Evolutionary conservation across 2,888 invertebrate genomes (phyloP).

Genomic region (Dorcus parallelipipedus): DNA sequence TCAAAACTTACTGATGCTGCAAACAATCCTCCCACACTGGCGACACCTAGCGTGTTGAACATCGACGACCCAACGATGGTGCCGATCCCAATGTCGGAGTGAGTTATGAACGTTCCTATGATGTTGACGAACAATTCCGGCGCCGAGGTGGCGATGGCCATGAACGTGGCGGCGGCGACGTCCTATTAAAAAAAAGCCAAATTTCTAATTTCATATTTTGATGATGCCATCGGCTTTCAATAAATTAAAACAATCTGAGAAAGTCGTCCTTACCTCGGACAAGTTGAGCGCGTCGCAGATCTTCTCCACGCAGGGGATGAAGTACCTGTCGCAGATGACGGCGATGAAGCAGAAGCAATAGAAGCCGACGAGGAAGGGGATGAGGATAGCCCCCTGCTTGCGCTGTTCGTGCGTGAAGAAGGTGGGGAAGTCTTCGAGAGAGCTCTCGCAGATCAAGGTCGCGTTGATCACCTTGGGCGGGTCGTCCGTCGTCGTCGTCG

Average conservation of each 20-base stretch:
- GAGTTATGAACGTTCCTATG: slow-evolving; percentile 80
- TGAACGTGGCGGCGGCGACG: slow-evolving; percentile 95
- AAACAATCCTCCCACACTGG: slow-evolving; percentile 74
- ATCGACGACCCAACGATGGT: slow-evolving; percentile 85
- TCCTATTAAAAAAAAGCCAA: slow-evolving; percentile 57
- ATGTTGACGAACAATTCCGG: slow-evolving; percentile 92
- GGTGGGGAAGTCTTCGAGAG: slow-evolving; percentile 60
- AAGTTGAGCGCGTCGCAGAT: slow-evolving; percentile 78
- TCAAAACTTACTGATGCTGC: slow-evolving; percentile 60
- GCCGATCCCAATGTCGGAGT: slow-evolving; percentile 82
- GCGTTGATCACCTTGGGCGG: slow-evolving; percentile 5
- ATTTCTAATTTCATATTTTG: too few species aligned
- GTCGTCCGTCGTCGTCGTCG: too few species aligned
- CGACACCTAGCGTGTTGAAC: slow-evolving; percentile 83
- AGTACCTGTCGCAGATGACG: slow-evolving; percentile 87
- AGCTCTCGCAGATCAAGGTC: slow-evolving; percentile 28
- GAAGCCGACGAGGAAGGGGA: slow-evolving; percentile 72
- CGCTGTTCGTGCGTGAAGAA: slow-evolving; percentile 64
- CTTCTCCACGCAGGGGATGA: slow-evolving; percentile 83
- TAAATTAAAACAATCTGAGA: background rate
- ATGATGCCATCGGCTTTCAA: too few species aligned
- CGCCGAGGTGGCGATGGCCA: slow-evolving; percentile 92
- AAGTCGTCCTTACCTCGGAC: slow-evolving; percentile 55
- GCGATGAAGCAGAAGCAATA: slow-evolving; percentile 86
- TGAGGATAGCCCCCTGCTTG: slow-evolving; percentile 70